Conservation (phyloP, 2,888 invertebrate species). For the Copidosoma aretas region DNA sequence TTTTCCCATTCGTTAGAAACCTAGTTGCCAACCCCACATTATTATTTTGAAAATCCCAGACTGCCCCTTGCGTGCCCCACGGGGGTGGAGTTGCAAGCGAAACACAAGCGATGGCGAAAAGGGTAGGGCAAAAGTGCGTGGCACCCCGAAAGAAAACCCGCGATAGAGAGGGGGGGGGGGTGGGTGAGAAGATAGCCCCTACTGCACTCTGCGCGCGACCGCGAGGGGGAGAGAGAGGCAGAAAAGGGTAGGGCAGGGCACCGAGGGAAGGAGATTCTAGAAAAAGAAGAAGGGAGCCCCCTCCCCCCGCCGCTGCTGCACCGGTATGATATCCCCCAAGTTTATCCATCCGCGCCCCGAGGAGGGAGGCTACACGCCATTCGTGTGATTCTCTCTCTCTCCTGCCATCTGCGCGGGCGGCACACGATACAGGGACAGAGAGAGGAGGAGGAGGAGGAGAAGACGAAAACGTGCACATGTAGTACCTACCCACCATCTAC, state of each 20-base stretch:
- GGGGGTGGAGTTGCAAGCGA: too few species aligned
- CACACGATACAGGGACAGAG: constrained; percentile 19
- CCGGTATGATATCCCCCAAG: constrained; percentile 43
- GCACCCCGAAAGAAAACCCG: too few species aligned
- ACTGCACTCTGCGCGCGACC: constrained; percentile 14
- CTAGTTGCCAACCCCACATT: too few species aligned
- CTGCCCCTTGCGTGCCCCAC: too few species aligned
- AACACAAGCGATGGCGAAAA: too few species aligned
- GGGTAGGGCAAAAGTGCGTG: too few species aligned
- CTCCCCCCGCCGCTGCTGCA: constrained; percentile 30
- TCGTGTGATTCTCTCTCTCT: constrained; percentile 15
- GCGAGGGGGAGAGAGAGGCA: constrained; percentile 50
- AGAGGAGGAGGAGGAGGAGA: constrained; percentile 14
- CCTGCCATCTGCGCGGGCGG: not conserved
- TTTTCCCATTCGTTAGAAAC: too few species aligned
- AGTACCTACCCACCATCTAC: not conserved
- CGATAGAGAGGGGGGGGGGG: too few species aligned
- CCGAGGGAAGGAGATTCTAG: constrained; percentile 38
- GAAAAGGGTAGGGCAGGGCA: constrained; percentile 42
- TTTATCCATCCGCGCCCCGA: constrained; percentile 32
- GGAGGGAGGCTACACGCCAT: constrained; percentile 41
- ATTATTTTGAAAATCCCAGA: too few species aligned
- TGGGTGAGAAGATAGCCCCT: not conserved
- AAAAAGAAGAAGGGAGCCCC: constrained; percentile 41
- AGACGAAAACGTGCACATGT: not conserved